Percentiles rank a stretch among this genome's conserved stretches.
These are phyloP conservation scores for Lysandra coridon DNA, from an alignment of 2,888 invertebrate genomes.

Conservation along the genomic window DNA sequence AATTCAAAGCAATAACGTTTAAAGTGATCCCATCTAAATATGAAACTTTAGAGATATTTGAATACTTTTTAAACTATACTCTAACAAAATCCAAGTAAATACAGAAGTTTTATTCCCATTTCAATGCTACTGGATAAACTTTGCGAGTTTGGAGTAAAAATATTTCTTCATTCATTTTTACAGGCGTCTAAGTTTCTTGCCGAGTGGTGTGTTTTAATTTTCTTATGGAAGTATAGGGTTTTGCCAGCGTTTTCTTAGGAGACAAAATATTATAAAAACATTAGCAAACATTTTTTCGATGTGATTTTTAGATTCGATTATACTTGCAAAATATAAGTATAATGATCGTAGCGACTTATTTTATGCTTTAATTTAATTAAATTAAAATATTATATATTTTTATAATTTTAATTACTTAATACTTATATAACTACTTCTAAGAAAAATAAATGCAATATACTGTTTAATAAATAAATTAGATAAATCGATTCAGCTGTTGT, in stretches of 20 bases:
- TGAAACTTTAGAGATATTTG: slow-evolving; percentile 21
- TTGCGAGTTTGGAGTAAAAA: slow-evolving; percentile 39
- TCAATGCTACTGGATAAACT: slow-evolving; percentile 39
- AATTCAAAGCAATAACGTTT: neutral
- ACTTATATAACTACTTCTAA: too few relatives aligned
- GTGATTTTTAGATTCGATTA: too few relatives aligned
- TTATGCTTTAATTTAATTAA: too few relatives aligned
- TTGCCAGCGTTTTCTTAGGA: slow-evolving; percentile 34
- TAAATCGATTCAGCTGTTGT: too few relatives aligned
- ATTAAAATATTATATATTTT: too few relatives aligned
- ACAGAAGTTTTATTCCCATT: slow-evolving; percentile 36
- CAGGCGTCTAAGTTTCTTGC: slow-evolving; percentile 56
- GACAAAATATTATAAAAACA: neutral
- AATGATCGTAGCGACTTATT: too few relatives aligned
- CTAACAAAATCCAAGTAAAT: slow-evolving; percentile 30
- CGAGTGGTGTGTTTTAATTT: slow-evolving; percentile 73
- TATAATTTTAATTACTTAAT: too few relatives aligned
- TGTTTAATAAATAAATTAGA: too few relatives aligned
- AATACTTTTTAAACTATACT: slow-evolving; percentile 29
- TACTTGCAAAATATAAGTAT: too few relatives aligned
- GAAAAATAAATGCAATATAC: too few relatives aligned
- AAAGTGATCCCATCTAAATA: slow-evolving; percentile 2
- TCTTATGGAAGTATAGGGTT: slow-evolving; percentile 61
- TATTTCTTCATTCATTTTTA: slow-evolving; percentile 46
- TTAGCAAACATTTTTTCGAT: too few relatives aligned